phyloP scores from a whole-genome alignment of 2,797 vertebrate species.

The Phrynocephalus forsythii region DNA sequence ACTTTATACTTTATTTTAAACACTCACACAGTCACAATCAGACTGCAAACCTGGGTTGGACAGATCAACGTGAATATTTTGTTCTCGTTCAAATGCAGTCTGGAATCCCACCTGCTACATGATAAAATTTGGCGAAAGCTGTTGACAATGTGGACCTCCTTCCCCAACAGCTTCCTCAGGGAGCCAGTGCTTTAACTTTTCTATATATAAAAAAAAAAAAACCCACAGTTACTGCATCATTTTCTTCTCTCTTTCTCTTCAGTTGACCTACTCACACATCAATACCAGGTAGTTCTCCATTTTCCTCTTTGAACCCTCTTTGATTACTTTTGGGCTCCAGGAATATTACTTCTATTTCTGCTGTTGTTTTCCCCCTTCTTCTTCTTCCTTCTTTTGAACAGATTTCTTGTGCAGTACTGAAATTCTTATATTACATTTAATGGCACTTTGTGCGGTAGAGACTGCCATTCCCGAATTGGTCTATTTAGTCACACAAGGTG shows the following conservation, averaged over 20 bases:
- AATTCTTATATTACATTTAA: too few species aligned
- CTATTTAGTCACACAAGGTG: too few species aligned
- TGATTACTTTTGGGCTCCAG: background rate
- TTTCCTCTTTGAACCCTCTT: background rate
- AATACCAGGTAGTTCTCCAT: background rate
- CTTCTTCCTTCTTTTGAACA: too few species aligned
- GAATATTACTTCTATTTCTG: background rate
- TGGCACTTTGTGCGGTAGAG: too few species aligned
- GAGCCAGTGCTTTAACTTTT: background rate
- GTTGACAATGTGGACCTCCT: background rate
- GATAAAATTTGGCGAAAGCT: background rate
- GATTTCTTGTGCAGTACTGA: too few species aligned
- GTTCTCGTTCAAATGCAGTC: background rate
- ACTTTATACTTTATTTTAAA: background rate
- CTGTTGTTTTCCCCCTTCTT: background rate
- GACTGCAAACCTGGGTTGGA: background rate
- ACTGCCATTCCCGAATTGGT: too few species aligned
- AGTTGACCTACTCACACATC: too few species aligned
- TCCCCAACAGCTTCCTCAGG: background rate
- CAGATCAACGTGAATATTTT: background rate
- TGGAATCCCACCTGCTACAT: background rate
- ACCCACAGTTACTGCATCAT: background rate
- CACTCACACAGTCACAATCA: background rate
- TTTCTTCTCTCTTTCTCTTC: background rate
- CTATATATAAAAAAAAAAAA: too few species aligned